phyloP scores from a whole-genome alignment of 2,113 vertebrate genomes.

The Pelodiscus sinensis region DNA sequence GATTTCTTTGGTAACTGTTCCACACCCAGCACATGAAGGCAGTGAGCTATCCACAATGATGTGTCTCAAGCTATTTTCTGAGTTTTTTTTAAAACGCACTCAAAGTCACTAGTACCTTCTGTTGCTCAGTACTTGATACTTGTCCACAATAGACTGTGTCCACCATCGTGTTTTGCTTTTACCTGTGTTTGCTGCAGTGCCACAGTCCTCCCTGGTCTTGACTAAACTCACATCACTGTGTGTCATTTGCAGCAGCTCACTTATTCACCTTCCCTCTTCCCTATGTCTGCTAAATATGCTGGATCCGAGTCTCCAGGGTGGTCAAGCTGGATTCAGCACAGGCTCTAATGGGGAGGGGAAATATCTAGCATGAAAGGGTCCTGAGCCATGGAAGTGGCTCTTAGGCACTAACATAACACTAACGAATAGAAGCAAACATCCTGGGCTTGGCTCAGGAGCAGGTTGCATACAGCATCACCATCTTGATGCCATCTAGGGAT shows the following conservation, averaged over 20 bases:
- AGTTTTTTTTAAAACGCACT: neutral
- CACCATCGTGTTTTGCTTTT: neutral
- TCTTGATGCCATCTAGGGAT: neutral
- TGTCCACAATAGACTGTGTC: neutral
- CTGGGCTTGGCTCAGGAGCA: neutral
- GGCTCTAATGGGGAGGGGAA: neutral
- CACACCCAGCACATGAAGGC: neutral
- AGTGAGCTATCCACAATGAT: neutral
- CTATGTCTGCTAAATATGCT: neutral
- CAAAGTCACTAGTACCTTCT: neutral
- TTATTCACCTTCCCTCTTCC: neutral
- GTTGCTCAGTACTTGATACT: neutral
- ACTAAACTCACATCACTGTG: neutral
- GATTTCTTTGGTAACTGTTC: neutral
- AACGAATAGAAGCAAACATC: neutral
- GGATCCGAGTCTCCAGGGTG: neutral
- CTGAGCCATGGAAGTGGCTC: neutral
- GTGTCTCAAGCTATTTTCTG: neutral
- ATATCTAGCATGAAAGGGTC: neutral
- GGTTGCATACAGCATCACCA: neutral
- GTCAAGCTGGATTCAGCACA: neutral
- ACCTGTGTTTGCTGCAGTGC: neutral
- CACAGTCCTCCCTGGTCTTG: neutral
- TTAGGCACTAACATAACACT: neutral
- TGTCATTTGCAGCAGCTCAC: neutral